Evolutionary conservation across 1,140 invertebrate species (phyloP).

Genomic region (Coelopa frigida): DNA sequence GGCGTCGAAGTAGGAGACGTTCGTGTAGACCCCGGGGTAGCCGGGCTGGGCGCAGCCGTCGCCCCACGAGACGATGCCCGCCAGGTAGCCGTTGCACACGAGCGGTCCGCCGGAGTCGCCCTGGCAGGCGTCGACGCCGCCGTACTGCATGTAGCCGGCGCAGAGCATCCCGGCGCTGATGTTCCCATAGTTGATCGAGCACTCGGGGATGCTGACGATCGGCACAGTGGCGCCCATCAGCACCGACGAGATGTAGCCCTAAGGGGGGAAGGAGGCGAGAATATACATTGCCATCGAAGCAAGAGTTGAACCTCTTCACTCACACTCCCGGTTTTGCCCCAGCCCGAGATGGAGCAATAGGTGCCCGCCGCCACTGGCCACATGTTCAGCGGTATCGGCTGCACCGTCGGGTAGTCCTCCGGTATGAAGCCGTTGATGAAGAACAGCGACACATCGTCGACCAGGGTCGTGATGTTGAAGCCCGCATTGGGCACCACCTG

Average conservation of each 20-base stretch:
- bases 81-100: constrained; percentile 28
- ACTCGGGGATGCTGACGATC: constrained; percentile 14
- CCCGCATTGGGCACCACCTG: constrained; percentile 17
- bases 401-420: constrained; percentile 11
- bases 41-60: constrained; percentile 49
- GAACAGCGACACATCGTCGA: constrained; percentile 26
- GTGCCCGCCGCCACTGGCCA: neutral
- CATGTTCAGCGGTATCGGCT: constrained; percentile 17
- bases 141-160: constrained; percentile 19
- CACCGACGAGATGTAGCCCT: constrained; percentile 13
- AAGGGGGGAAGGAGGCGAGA: constrained; percentile 3
- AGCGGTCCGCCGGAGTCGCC: constrained; percentile 43
- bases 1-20: constrained; percentile 52
- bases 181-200: constrained; percentile 13
- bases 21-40: constrained; percentile 57
- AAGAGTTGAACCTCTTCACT: neutral
- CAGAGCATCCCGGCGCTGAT: constrained; percentile 18
- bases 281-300: neutral
- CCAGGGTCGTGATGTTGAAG: constrained; percentile 15
- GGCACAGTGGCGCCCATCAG: constrained; percentile 18
- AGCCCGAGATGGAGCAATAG: constrained; percentile 24
- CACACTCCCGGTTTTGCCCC: constrained; percentile 20
- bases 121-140: constrained; percentile 35
- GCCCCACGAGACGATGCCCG: constrained; percentile 53
- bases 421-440: constrained; percentile 32